phyloP scores from a whole-genome alignment of 2,113 vertebrate genomes.

The Ictalurus furcatus region DNA sequence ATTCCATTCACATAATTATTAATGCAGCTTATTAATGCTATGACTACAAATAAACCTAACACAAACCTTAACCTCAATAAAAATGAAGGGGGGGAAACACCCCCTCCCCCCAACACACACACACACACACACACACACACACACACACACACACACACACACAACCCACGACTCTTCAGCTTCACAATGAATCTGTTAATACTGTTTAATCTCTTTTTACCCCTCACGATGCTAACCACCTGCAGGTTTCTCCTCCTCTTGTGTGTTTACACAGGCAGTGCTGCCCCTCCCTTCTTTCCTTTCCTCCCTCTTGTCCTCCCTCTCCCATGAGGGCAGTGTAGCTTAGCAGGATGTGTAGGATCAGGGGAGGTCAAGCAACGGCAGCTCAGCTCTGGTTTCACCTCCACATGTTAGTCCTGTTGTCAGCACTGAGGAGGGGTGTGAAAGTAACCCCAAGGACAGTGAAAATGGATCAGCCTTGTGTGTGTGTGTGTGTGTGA shows the following conservation, averaged over 20 bases:
- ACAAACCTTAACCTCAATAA: neutral
- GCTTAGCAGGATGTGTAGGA: slow-evolving; percentile 50
- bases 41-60: neutral
- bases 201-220: slow-evolving; percentile 12
- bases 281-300: neutral
- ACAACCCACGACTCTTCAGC: slow-evolving; percentile 10
- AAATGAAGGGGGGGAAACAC: too few relatives aligned
- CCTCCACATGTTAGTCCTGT: slow-evolving; percentile 51
- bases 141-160: neutral
- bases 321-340: slow-evolving; percentile 47
- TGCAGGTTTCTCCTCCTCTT: slow-evolving; percentile 12
- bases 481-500: slow-evolving; percentile 17
- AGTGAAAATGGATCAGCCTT: slow-evolving; percentile 54
- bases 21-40: neutral
- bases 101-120: neutral
- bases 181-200: slow-evolving; percentile 36
- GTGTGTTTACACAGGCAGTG: slow-evolving; percentile 41
- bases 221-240: slow-evolving; percentile 5
- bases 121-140: neutral
- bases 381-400: slow-evolving; percentile 52
- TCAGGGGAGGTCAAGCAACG: slow-evolving; percentile 47
- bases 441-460: slow-evolving; percentile 53
- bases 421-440: slow-evolving; percentile 50
- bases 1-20: neutral
- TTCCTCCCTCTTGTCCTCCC: slow-evolving; percentile 1